Evolutionary conservation across 1,140 invertebrate species (phyloP), one percentile per base, ranked within the genome.

Genomic region (Brachionus sp.): DNA sequence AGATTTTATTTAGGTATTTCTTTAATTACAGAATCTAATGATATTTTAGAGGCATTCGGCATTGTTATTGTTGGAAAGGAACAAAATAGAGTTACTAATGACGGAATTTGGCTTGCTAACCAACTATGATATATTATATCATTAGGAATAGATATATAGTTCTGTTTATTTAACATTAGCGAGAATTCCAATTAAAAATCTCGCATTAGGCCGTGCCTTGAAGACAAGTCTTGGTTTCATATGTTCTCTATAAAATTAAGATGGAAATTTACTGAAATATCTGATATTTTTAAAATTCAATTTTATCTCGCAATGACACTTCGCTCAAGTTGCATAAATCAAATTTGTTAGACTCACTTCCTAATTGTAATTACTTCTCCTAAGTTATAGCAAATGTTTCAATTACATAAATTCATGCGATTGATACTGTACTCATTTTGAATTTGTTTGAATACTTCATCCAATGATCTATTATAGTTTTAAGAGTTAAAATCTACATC

Each of bases 1-100:
- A 70, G 35, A 70, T 70, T 70, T 70, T 70, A 70, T 70, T 70
- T 39, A 70, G 66, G 66, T 70, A 70, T 70, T 70, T 39, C 66
- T 70, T 70, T 70, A 70, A 70, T 70, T 70, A 70, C 35, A 70
- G 19, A 70, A 37, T 44, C 66, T 70, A 70, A 70, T 70, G 66
- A 70, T 70, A 70, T 70, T 70, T 70, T 70, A 16, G 35, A 70
- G 66, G 66, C 66, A 70, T 70, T 70, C 66, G 35, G 35, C 16
- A 39, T 19, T 70, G 29, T 70, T 57, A 57, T 57, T 29, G 29
- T 29, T 57, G 50, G 50, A 39, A 70, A 70, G 66, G 66, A 70
- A 70, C 66, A 70, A 70, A 66, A 66, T 39, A 39, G 35, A 39
- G 50, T 70, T 37, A 39, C 37, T 70, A 70, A 70, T 70, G 66